These are phyloP conservation scores for Hipparchia sbordonii DNA, from an alignment of 2,888 invertebrate genomes.

Conservation along the genomic window DNA sequence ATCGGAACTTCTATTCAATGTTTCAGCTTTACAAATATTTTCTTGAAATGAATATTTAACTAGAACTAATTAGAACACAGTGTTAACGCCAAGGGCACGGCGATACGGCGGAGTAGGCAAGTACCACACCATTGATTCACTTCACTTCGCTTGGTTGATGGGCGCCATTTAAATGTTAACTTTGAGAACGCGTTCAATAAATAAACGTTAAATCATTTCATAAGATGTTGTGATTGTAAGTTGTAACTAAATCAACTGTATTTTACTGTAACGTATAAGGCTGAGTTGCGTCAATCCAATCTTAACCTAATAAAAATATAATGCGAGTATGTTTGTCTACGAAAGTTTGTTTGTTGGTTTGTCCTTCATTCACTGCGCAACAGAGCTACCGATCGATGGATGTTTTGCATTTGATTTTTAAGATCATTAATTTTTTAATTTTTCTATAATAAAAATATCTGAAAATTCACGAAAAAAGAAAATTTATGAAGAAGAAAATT, in stretches of 20 bases:
- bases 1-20: background rate
- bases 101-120: background rate
- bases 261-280: too few species aligned
- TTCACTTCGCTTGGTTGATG: background rate
- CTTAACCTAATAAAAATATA: too few species aligned
- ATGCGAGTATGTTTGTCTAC: too few species aligned
- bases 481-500: too few species aligned
- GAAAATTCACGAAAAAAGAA: too few species aligned
- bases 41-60: background rate
- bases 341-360: too few species aligned
- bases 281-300: too few species aligned
- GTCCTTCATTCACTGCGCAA: background rate
- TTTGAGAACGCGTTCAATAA: background rate
- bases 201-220: constrained; percentile 5
- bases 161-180: constrained; percentile 19
- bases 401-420: too few species aligned
- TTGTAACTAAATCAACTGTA: too few species aligned
- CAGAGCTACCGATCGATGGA: background rate
- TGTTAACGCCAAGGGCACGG: constrained; percentile 1
- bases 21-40: background rate
- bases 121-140: constrained; percentile 7
- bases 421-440: too few species aligned
- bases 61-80: background rate
- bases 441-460: too few species aligned
- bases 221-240: background rate